These are phyloP conservation scores for Cryptus viduatorius DNA, from an alignment of 2,888 invertebrate species.

Conservation along the genomic window DNA sequence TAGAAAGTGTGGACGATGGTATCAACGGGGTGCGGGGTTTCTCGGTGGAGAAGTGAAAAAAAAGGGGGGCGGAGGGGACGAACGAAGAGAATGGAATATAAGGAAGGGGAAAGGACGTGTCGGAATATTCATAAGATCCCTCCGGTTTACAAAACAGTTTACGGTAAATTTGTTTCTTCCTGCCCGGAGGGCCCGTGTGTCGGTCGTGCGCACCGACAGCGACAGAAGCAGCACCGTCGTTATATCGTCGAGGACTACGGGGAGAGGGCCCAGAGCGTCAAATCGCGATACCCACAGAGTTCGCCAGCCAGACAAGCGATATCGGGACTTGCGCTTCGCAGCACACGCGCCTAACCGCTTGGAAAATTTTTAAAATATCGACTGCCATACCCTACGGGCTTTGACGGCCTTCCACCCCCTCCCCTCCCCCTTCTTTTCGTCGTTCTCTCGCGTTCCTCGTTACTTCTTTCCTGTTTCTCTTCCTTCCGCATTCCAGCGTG, in stretches of 20 bases:
- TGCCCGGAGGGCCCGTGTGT: slow-evolving; percentile 53
- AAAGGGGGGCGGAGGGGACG: not conserved
- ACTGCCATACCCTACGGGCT: slow-evolving; percentile 53
- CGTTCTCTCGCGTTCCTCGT: not conserved
- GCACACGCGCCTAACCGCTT: slow-evolving; percentile 74
- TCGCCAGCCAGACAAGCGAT: slow-evolving; percentile 58
- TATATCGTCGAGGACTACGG: not conserved
- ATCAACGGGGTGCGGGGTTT: slow-evolving; percentile 28
- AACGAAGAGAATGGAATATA: slow-evolving; percentile 6
- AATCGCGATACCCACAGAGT: slow-evolving; percentile 5
- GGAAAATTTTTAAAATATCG: slow-evolving; percentile 76
- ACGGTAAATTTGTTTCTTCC: slow-evolving; percentile 74
- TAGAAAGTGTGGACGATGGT: slow-evolving; percentile 19
- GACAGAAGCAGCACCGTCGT: slow-evolving; percentile 18
- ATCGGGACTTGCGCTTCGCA: slow-evolving; percentile 71
- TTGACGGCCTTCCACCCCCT: not conserved
- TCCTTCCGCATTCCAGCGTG: not conserved
- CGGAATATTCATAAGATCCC: slow-evolving; percentile 59
- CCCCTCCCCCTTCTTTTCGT: not conserved
- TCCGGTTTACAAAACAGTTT: slow-evolving; percentile 71
- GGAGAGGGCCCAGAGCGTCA: slow-evolving; percentile 30
- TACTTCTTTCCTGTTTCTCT: not conserved
- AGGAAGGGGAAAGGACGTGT: slow-evolving; percentile 40
- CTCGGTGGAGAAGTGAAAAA: slow-evolving; percentile 10
- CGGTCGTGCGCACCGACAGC: slow-evolving; percentile 38